A percentile compares a stretch with the other conserved stretches of the same genome.
Evolutionary conservation across 2,797 vertebrate genomes (phyloP).

Genomic region (Trachurus trachurus): DNA sequence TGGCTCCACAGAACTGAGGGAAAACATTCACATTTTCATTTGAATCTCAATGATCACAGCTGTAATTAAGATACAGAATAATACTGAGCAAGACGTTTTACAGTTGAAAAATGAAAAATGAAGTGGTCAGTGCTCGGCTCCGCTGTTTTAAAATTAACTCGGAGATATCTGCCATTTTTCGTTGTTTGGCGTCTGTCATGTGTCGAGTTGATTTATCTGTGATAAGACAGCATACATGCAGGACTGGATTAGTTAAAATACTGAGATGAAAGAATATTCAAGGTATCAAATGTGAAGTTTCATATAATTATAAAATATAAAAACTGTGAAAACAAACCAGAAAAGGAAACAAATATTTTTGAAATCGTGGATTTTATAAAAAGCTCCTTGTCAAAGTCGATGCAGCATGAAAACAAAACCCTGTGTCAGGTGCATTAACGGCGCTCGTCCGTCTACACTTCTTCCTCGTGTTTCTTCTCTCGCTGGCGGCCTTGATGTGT

Average conservation of each 20-base stretch:
- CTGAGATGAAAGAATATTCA: not conserved
- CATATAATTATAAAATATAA: too few species aligned
- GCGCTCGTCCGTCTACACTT: not conserved
- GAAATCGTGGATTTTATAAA: too few species aligned
- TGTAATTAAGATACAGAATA: not conserved
- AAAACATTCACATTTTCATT: not conserved
- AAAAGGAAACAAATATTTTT: too few species aligned
- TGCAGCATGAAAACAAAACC: not conserved
- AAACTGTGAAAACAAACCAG: too few species aligned
- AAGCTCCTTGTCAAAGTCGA: too few species aligned
- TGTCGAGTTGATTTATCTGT: not conserved
- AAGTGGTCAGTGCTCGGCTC: not conserved
- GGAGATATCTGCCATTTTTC: not conserved
- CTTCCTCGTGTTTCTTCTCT: not conserved
- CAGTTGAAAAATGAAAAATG: not conserved
- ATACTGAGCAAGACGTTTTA: not conserved
- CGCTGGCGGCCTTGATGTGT: conserved; percentile 37
- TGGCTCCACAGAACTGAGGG: not conserved
- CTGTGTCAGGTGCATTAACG: not conserved
- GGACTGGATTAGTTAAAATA: not conserved
- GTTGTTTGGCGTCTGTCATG: not conserved
- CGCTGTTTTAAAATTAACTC: not conserved
- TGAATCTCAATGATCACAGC: not conserved
- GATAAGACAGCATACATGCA: not conserved
- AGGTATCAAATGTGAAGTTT: too few species aligned